phyloP scores from a whole-genome alignment of 2,888 invertebrate species.

The Camptogramma bilineatum region DNA sequence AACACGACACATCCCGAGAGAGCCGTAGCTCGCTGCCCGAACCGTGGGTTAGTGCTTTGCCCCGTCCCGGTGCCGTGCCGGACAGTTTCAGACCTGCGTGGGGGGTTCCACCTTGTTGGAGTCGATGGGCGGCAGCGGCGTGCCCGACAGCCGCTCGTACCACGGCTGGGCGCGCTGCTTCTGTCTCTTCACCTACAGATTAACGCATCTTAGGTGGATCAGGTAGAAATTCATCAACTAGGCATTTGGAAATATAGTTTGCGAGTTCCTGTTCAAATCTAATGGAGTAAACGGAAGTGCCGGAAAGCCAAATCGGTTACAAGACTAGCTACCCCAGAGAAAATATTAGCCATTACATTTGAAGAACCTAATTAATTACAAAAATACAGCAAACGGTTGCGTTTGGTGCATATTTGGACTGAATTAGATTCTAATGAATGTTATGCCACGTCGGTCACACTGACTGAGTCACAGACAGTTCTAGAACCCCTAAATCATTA shows the following conservation, averaged over 20 bases:
- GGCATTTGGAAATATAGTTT: not conserved
- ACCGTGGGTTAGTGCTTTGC: constrained; percentile 48
- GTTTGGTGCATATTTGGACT: too few species aligned
- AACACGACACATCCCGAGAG: constrained; percentile 12
- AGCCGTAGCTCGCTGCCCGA: not conserved
- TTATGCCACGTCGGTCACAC: not conserved
- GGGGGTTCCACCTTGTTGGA: constrained; percentile 65
- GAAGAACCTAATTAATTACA: too few species aligned
- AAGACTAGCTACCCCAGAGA: too few species aligned
- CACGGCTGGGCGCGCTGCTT: constrained; percentile 70
- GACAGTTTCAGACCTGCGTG: constrained; percentile 68
- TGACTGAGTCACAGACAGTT: constrained; percentile 12
- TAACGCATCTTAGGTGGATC: constrained; percentile 25
- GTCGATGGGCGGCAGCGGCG: constrained; percentile 49
- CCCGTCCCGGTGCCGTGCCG: constrained; percentile 33
- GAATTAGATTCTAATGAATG: too few species aligned
- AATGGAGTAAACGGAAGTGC: too few species aligned
- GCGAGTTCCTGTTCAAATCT: not conserved
- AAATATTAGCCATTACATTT: too few species aligned
- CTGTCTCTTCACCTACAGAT: constrained; percentile 66
- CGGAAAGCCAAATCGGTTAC: too few species aligned
- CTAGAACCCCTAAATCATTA: constrained; percentile 21
- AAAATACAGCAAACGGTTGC: too few species aligned
- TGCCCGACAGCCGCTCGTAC: constrained; percentile 78
- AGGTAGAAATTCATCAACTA: not conserved